Evolutionary conservation across 1,140 invertebrate genomes (phyloP), one percentile per base, ranked within the genome.

Genomic region (Linepithema humile): DNA sequence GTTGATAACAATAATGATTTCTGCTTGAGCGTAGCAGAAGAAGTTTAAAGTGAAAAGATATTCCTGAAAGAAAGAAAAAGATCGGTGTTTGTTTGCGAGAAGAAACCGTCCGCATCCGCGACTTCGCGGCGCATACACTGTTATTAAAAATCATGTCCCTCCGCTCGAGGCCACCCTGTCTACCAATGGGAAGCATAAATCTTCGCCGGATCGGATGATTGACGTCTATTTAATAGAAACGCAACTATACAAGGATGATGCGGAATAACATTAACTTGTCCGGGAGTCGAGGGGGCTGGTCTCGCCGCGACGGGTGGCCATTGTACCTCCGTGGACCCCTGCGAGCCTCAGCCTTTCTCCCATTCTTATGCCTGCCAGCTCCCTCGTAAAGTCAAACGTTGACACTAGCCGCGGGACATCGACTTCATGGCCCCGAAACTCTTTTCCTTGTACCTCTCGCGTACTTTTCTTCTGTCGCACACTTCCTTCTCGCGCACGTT

Each of bases 171-270:
- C 85, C 77, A 83, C 87, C 83, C 70, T 55, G 87, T 72, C 85
- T 62, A 75, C 64, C 70, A 38, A 59, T 62, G 69, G 85, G 74
- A 75, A 82, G 62, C 87, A 92, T 90, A 91, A 91, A 93, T 91
- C 90, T 86, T 75, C 20, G 32, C 57, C 17, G 84, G 77, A 89
- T 89, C 83, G 69, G 70, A 83, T 93, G 92, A 94, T 94, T 93
- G 92, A 94, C 92, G 92, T 91, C 88, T 91, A 91, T 93, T 94
- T 94, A 94, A 94, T 93, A 94, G 92, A 93, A 94, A 94, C 88
- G 87, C 93, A 92, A 92, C 91, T 89, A 92, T 85, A 87, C 85
- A 88, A 67, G 89, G 86, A 91, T 88, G 89, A 85, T 88, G 87
- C 87, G 90, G 88, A 88, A 91, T 91, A 91, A 91, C 92, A 93